These are phyloP conservation scores for Chrysolina oricalcia DNA, from an alignment of 2,888 invertebrate genomes.

Conservation along the genomic window DNA sequence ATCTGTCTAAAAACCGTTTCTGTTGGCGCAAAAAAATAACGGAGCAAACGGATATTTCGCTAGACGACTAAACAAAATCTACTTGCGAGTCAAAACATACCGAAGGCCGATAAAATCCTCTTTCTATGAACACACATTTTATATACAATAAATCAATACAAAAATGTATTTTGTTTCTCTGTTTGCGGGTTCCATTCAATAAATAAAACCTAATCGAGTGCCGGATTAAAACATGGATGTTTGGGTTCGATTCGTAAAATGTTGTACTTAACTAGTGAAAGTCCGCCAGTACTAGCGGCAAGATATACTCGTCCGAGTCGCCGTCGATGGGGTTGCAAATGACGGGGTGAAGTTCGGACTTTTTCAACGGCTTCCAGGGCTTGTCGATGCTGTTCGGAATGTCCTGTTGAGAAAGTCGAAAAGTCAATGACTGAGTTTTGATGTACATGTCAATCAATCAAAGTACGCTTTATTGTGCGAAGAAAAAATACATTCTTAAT, in stretches of 20 bases:
- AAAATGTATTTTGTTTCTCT: constrained; percentile 34
- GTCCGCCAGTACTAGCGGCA: constrained; percentile 75
- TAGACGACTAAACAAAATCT: background rate
- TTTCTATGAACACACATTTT: constrained; percentile 25
- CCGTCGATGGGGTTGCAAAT: constrained; percentile 73
- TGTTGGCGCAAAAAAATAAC: background rate
- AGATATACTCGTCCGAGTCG: constrained; percentile 76
- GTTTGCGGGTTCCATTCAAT: constrained; percentile 13
- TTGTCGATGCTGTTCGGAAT: constrained; percentile 75
- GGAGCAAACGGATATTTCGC: constrained; percentile 11
- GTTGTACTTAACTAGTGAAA: constrained; percentile 70
- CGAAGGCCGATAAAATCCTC: constrained; percentile 19
- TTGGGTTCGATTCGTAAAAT: constrained; percentile 49
- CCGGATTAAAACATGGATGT: constrained; percentile 45
- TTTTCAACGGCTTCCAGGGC: constrained; percentile 75
- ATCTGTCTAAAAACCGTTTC: too few species aligned
- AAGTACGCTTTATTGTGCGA: too few species aligned
- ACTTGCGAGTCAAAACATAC: constrained; percentile 26
- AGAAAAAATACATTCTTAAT: too few species aligned
- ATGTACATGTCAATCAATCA: too few species aligned
- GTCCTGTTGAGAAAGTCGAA: constrained; percentile 69
- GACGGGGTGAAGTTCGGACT: constrained; percentile 74
- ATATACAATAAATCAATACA: constrained; percentile 38
- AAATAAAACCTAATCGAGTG: constrained; percentile 36
- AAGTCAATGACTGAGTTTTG: background rate